Conservation (phyloP, 2,113 vertebrate species). For the Calyptomena viridis region DNA sequence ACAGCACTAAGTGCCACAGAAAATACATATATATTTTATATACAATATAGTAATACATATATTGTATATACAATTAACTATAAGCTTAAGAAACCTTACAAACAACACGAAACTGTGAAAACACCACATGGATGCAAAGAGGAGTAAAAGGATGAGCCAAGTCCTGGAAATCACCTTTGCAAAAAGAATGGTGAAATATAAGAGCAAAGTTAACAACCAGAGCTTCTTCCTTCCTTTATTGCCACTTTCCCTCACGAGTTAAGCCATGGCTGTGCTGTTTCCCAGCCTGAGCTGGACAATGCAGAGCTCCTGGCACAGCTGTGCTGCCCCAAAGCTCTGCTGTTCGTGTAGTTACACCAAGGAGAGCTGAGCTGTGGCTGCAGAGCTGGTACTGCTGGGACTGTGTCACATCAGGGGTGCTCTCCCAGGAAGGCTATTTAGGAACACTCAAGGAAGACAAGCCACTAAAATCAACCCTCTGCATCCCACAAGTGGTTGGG, state of each 20-base stretch:
- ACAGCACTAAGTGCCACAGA: not conserved
- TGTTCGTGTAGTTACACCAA: accelerated
- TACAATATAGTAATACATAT: too few relatives aligned
- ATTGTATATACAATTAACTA: not conserved
- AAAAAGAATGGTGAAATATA: too few relatives aligned
- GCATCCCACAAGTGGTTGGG: not conserved
- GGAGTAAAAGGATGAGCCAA: not conserved
- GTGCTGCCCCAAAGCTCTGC: not conserved
- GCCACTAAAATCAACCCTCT: not conserved
- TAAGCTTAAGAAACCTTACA: not conserved
- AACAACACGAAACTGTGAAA: accelerated
- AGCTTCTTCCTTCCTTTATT: not conserved
- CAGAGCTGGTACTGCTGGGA: too few relatives aligned
- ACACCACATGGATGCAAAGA: accelerated
- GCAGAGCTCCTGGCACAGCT: too few relatives aligned
- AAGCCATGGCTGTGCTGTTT: accelerated
- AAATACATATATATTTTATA: not conserved
- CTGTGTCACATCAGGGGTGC: accelerated
- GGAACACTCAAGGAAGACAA: not conserved
- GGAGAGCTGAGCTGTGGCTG: not conserved
- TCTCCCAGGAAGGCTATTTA: not conserved
- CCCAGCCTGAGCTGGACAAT: not conserved
- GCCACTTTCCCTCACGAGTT: not conserved
- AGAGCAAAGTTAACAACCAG: too few relatives aligned
- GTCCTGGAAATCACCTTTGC: not conserved